Percentiles rank a stretch among this genome's conserved stretches.
phyloP scores from a whole-genome alignment of 1,140 invertebrate species.

The Adelges cooleyi region DNA sequence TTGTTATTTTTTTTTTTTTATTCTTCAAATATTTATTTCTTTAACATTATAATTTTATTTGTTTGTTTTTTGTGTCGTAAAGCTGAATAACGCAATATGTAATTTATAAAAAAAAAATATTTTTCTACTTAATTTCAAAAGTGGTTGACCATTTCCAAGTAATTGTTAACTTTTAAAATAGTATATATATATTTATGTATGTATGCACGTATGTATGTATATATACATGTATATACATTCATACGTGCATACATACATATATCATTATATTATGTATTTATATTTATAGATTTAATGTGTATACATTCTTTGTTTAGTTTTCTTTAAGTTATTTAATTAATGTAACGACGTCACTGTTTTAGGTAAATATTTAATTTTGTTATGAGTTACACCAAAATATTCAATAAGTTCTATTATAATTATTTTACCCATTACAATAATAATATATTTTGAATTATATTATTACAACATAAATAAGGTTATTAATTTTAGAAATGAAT shows the following conservation, averaged over 20 bases:
- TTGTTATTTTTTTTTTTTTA: constrained; percentile 28
- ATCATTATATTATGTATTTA: no score
- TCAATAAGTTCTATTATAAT: constrained; percentile 9
- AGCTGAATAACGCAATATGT: constrained; percentile 6
- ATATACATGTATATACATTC: no score
- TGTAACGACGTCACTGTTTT: not conserved
- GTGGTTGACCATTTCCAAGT: constrained; percentile 4
- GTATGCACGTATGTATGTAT: no score
- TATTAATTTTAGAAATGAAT: constrained; percentile 9
- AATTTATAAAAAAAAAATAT: constrained; percentile 18
- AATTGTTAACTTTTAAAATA: constrained; percentile 1
- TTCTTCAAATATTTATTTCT: constrained; percentile 29
- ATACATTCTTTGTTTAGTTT: constrained; percentile 4
- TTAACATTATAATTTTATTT: constrained; percentile 26
- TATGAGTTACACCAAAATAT: constrained; percentile 22
- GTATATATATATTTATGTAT: no score
- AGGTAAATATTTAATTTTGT: constrained; percentile 23
- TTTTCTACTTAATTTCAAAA: constrained; percentile 24
- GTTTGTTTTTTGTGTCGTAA: constrained; percentile 24
- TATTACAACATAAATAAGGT: constrained; percentile 5
- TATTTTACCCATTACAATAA: constrained; percentile 10
- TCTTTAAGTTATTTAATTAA: not conserved
- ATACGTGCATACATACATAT: no score
- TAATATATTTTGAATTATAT: constrained; percentile 24
- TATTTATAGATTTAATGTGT: no score